A percentile compares a stretch with the other conserved stretches of the same genome.
Conservation (phyloP, 2,888 invertebrate species). For the Drosophila prostipennis region DNA sequence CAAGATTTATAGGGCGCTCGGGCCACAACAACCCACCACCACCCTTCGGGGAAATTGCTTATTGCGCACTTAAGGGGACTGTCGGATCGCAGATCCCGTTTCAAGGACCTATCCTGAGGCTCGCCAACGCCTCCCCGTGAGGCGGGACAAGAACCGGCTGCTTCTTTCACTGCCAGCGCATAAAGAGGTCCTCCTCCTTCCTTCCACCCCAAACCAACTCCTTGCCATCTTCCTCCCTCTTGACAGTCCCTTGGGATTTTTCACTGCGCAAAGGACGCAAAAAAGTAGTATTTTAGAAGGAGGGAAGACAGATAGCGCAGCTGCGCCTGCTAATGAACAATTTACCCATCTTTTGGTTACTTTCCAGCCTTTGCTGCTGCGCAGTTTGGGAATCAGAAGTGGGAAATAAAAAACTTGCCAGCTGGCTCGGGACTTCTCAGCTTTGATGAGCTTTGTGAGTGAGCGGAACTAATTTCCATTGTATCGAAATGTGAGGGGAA, state of each 20-base stretch:
- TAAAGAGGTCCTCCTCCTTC: slow-evolving; percentile 12
- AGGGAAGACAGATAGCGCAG: slow-evolving; percentile 53
- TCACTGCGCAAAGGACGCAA: slow-evolving; percentile 16
- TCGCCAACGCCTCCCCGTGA: slow-evolving; percentile 71
- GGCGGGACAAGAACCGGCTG: slow-evolving; percentile 61
- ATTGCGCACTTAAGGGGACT: slow-evolving; percentile 36
- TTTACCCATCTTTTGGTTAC: slow-evolving; percentile 44
- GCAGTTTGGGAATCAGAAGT: slow-evolving; percentile 54
- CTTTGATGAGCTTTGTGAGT: slow-evolving; percentile 40
- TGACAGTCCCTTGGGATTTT: slow-evolving; percentile 9
- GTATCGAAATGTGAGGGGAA: slow-evolving; percentile 20
- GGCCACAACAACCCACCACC: slow-evolving; percentile 4
- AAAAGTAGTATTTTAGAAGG: slow-evolving; percentile 1
- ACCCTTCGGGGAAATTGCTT: slow-evolving; percentile 31
- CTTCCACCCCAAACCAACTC: slow-evolving; percentile 41
- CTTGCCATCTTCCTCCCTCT: slow-evolving; percentile 25
- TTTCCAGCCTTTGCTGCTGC: slow-evolving; percentile 30
- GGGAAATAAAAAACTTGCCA: slow-evolving; percentile 29
- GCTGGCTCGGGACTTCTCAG: slow-evolving; percentile 22
- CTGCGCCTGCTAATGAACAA: slow-evolving; percentile 68
- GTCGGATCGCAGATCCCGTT: slow-evolving; percentile 28
- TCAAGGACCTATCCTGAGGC: slow-evolving; percentile 24
- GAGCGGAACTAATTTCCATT: slow-evolving; percentile 40
- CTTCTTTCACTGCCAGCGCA: slow-evolving; percentile 58
- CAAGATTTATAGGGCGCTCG: slow-evolving; percentile 10